These are phyloP conservation scores for Mesoclemmys tuberculata DNA, from an alignment of 2,113 vertebrate genomes.

Conservation along the genomic window DNA sequence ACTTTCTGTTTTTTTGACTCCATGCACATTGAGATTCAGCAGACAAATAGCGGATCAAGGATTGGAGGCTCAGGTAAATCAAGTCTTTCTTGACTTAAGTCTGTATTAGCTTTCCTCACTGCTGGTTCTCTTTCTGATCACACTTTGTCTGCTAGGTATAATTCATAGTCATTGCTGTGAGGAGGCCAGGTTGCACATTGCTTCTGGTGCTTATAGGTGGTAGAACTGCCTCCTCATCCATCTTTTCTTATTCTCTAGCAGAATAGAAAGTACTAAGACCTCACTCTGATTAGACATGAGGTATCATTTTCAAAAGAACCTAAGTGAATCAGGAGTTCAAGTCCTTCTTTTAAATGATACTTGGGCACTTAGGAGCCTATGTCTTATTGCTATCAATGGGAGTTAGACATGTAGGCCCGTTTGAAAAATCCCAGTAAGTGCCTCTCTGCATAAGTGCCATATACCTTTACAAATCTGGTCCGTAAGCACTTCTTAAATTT, in stretches of 20 bases:
- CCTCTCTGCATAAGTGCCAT: background rate
- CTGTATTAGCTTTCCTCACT: background rate
- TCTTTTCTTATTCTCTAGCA: background rate
- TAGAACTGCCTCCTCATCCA: background rate
- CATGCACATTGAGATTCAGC: background rate
- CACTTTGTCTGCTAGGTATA: background rate
- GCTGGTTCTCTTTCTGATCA: background rate
- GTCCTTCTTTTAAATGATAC: background rate
- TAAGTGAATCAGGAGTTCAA: background rate
- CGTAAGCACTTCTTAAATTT: background rate
- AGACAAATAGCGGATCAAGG: background rate
- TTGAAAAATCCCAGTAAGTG: background rate
- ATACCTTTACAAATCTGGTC: background rate
- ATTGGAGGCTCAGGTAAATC: background rate
- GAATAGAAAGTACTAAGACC: background rate
- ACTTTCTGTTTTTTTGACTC: background rate
- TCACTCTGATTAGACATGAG: background rate
- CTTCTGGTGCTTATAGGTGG: background rate
- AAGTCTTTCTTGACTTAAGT: background rate
- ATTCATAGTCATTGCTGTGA: background rate
- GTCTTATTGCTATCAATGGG: background rate
- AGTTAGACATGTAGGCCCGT: background rate
- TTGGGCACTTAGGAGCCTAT: background rate
- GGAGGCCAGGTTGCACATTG: background rate
- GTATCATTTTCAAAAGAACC: background rate